A percentile compares a stretch with the other conserved stretches of the same genome.
Evolutionary conservation across 2,888 invertebrate species (phyloP).

Genomic region (Polymixis lichenea): DNA sequence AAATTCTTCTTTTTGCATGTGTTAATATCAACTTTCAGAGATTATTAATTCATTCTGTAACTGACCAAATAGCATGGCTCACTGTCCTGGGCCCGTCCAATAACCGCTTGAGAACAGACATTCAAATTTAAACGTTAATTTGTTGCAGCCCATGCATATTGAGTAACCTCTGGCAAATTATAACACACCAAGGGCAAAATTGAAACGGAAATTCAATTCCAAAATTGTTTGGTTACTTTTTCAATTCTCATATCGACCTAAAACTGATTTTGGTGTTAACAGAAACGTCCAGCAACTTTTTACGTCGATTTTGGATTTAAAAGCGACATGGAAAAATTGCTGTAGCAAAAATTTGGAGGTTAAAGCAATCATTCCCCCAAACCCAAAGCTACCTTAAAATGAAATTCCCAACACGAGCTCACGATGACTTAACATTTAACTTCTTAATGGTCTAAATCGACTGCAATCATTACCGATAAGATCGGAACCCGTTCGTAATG

Average conservation of each 20-base stretch:
- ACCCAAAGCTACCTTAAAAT: slow-evolving; percentile 17
- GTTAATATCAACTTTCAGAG: neutral
- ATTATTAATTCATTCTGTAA: neutral
- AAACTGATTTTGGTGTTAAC: neutral
- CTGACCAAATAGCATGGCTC: neutral
- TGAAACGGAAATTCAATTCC: neutral
- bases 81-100: neutral
- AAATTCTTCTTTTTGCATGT: neutral
- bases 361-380: slow-evolving; percentile 13
- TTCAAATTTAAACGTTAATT: neutral
- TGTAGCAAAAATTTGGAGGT: neutral
- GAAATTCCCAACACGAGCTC: slow-evolving; percentile 27
- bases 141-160: neutral
- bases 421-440: slow-evolving; percentile 52
- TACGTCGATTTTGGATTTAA: neutral
- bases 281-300: neutral
- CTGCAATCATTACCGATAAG: slow-evolving; percentile 61
- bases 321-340: neutral
- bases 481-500: slow-evolving; percentile 54
- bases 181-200: neutral
- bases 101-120: neutral
- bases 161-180: neutral
- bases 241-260: neutral
- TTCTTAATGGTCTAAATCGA: slow-evolving; percentile 57
- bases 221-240: neutral